A percentile compares a stretch with the other conserved stretches of the same genome.
phyloP scores from a whole-genome alignment of 2,888 invertebrate genomes.

The Tinea pellionella region DNA sequence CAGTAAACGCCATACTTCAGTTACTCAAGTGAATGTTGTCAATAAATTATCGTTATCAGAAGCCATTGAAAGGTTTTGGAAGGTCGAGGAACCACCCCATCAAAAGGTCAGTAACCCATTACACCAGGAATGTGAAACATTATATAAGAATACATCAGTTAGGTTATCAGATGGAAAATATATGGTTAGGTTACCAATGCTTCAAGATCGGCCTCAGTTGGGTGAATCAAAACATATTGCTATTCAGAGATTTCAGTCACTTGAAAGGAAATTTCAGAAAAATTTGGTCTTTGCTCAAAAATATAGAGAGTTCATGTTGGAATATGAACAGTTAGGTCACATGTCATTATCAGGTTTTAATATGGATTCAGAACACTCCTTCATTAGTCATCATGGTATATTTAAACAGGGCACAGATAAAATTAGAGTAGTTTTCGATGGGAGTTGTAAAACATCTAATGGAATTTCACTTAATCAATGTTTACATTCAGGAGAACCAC shows the following conservation, averaged over 20 bases:
- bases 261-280: background rate
- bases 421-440: background rate
- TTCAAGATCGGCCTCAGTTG: background rate
- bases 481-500: background rate
- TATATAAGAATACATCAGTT: background rate
- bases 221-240: background rate
- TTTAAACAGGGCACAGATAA: background rate
- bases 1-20: background rate
- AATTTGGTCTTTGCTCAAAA: background rate
- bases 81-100: background rate
- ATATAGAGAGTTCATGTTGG: slow-evolving; percentile 12
- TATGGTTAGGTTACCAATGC: background rate
- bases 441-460: background rate
- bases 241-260: background rate
- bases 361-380: background rate
- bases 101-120: background rate
- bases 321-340: slow-evolving; percentile 7
- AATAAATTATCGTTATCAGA: background rate
- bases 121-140: slow-evolving; percentile 6
- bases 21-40: background rate
- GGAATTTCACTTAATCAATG: background rate
- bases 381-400: background rate
- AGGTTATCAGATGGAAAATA: background rate
- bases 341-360: background rate
- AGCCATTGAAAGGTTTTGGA: slow-evolving; percentile 14